Conservation (phyloP, 2,888 invertebrate genomes). For the Dilophus febrilis region DNA sequence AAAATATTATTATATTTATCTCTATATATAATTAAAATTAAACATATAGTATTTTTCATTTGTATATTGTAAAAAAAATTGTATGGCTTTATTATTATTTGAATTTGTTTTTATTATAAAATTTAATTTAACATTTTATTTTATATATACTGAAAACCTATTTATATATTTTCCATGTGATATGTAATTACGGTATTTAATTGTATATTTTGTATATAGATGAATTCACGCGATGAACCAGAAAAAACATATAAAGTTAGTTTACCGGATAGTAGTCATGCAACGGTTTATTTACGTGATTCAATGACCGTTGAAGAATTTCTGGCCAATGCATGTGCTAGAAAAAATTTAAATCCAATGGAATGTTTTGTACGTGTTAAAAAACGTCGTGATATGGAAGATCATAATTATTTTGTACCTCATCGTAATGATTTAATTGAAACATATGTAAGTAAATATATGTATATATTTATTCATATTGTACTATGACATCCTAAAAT, state of each 20-base stretch:
- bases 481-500: too few species aligned
- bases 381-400: slow-evolving; percentile 86
- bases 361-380: slow-evolving; percentile 93
- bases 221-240: slow-evolving; percentile 69
- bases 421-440: slow-evolving; percentile 88
- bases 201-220: slow-evolving; percentile 36
- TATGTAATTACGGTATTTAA: slow-evolving; percentile 1
- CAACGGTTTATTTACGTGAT: slow-evolving; percentile 73
- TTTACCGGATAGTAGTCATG: slow-evolving; percentile 66
- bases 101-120: background rate
- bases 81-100: background rate
- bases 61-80: background rate
- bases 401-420: slow-evolving; percentile 91
- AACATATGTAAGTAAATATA: slow-evolving; percentile 63
- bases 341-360: slow-evolving; percentile 81
- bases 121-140: background rate
- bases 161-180: background rate
- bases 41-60: too few species aligned
- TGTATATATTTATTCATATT: too few species aligned
- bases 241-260: slow-evolving; percentile 82
- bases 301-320: slow-evolving; percentile 94
- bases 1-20: too few species aligned
- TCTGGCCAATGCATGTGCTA: slow-evolving; percentile 77
- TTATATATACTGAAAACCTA: too few species aligned
- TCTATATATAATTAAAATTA: too few species aligned